These are phyloP conservation scores for Ameiurus melas DNA, from an alignment of 2,113 vertebrate genomes.

Conservation along the genomic window DNA sequence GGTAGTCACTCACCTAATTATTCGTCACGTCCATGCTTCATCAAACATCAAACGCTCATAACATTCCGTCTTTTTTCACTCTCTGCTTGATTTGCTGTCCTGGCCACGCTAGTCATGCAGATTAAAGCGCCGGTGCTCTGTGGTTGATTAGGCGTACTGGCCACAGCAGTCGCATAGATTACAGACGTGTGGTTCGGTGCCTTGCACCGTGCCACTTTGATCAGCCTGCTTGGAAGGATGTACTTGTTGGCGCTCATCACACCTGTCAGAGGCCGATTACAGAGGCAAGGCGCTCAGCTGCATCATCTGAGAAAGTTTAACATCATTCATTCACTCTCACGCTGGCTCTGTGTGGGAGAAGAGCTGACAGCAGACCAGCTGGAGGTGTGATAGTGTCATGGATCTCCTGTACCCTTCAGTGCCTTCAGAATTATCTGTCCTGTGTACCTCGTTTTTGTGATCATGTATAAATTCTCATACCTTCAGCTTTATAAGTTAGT, in stretches of 20 bases:
- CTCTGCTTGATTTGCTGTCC: constrained; percentile 49
- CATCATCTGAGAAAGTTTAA: constrained; percentile 36
- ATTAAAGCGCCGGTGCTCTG: constrained; percentile 50
- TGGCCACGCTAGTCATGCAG: constrained; percentile 50
- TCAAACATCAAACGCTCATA: constrained; percentile 50
- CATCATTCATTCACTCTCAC: constrained; percentile 23
- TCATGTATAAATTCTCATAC: neutral
- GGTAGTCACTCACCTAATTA: constrained; percentile 40
- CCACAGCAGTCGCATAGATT: constrained; percentile 52
- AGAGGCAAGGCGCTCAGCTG: constrained; percentile 40
- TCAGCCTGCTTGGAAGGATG: constrained; percentile 46
- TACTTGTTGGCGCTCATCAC: constrained; percentile 47
- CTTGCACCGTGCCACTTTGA: constrained; percentile 47
- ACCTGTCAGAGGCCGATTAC: constrained; percentile 53
- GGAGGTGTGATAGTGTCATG: constrained; percentile 38
- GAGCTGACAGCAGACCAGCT: constrained; percentile 46
- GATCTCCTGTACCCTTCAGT: constrained; percentile 11
- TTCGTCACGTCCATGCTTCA: constrained; percentile 38
- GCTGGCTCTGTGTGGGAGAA: constrained; percentile 19
- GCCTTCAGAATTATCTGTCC: constrained; percentile 15
- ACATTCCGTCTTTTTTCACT: constrained; percentile 40
- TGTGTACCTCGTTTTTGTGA: constrained; percentile 6
- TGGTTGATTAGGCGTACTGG: constrained; percentile 53
- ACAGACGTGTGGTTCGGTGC: constrained; percentile 43
- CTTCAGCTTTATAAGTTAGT: constrained; percentile 6